Base-by-base conservation (phyloP, 2,113 vertebrate genomes). In the Poecilia latipinna region DNA sequence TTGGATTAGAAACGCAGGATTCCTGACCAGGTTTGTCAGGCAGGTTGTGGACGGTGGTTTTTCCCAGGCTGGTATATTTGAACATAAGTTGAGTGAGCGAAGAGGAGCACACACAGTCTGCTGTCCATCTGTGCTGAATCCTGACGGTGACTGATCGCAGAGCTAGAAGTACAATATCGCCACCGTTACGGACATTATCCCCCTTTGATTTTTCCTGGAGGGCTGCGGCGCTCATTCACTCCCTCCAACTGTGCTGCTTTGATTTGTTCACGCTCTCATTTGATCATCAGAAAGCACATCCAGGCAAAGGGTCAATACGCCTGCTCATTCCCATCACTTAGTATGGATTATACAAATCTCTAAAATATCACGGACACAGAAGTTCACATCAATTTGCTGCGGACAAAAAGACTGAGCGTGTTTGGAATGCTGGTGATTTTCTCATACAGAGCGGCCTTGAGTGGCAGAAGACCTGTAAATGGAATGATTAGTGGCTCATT, bases 301-400 rank as follows among this genome's bases (percentile, higher is more conserved):
- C 61, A 5, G 4, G 0, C 7, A 8, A 35, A 44, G 12, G 51
- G 35, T 80, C 69, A 74, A 80, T 68, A 62, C 42, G 39, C 35
- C 37, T 0, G 5, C 68, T 39, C 69, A 51, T 70, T 70, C 65
- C 64, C 66, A 65, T 77, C 61, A 42, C 60, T 75, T 48, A 62
- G 26, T 31, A 76, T 77, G 78, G 86, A 87, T 82, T 86, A 80
- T 79, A 73, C 44, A 48, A 48, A 48, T 48, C 44, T 17, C 17
- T 19, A 48, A 80, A 72, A 75, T 74, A 72, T 75, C 32, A 26
- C 22, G 35, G 74, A 75, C 42, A 29, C 0, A 2, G 33, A 68
- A 68, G 37, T 82, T 54, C 42, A 63, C 22, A 10, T n/a, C 24
- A n/a, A 57, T 57, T 57, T 57, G 51, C 22, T 57, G 24, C 24